These are phyloP conservation scores for Thereva unica DNA, from an alignment of 2,888 invertebrate genomes.

Conservation along the genomic window DNA sequence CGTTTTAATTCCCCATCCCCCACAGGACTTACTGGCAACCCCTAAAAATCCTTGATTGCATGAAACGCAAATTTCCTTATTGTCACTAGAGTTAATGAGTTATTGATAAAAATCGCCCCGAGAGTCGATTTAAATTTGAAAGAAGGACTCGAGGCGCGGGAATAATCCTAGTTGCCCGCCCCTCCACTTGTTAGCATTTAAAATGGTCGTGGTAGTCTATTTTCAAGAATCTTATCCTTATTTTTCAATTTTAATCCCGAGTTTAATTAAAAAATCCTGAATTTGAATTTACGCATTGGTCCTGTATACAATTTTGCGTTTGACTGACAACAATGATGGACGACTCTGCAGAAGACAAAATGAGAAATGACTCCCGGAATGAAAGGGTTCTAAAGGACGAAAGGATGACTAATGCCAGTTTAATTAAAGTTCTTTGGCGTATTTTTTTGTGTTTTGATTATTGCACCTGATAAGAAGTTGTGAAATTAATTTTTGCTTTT, in stretches of 20 bases:
- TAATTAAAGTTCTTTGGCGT: conserved; percentile 17
- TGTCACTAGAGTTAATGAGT: conserved; percentile 33
- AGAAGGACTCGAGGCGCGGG: conserved; percentile 21
- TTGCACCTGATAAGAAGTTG: conserved; percentile 20
- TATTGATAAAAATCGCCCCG: conserved; percentile 34
- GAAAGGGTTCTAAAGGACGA: conserved; percentile 17
- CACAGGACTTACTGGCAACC: background rate
- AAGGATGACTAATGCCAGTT: conserved; percentile 21
- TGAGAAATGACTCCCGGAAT: background rate
- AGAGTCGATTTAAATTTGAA: conserved; percentile 31
- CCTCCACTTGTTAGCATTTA: conserved; percentile 18
- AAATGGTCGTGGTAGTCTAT: conserved; percentile 6
- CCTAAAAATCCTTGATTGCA: background rate
- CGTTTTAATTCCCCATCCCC: background rate
- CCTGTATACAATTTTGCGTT: conserved; percentile 33
- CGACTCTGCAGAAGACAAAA: conserved; percentile 6
- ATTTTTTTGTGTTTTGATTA: conserved; percentile 2
- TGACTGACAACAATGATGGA: conserved; percentile 30
- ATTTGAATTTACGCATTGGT: conserved; percentile 21
- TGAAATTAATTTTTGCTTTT: background rate
- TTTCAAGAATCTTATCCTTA: conserved; percentile 24
- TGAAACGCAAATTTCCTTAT: conserved; percentile 30
- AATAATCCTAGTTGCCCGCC: conserved; percentile 8
- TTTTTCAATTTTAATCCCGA: conserved; percentile 31
- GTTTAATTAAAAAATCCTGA: conserved; percentile 32